These are phyloP conservation scores for Helarctos malayanus DNA, from an alignment of 2,797 vertebrate genomes.

Conservation along the genomic window DNA sequence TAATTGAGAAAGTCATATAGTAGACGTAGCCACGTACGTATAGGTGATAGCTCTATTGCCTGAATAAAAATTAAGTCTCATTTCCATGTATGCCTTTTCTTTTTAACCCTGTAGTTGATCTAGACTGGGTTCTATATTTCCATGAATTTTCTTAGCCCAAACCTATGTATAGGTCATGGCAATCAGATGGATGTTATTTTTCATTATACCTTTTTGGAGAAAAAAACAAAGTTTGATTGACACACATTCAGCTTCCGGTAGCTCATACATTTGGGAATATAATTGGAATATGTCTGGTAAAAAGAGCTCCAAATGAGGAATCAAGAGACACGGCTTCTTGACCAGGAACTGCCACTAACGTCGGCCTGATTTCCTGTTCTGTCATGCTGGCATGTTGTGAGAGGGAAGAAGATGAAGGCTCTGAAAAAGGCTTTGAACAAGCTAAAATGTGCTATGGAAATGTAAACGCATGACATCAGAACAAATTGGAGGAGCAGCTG, in stretches of 20 bases:
- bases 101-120: neutral
- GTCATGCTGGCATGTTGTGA: neutral
- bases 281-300: constrained; percentile 26
- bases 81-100: neutral
- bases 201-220: neutral
- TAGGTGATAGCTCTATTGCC: neutral
- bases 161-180: too few species aligned
- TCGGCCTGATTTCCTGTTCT: constrained; percentile 26
- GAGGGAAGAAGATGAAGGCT: neutral
- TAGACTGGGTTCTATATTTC: neutral
- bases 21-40: neutral
- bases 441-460: neutral
- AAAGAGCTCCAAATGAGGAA: constrained; percentile 45
- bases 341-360: neutral
- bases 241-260: neutral
- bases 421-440: constrained; percentile 43
- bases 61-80: neutral
- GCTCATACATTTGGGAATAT: neutral
- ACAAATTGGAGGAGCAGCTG: constrained; percentile 59
- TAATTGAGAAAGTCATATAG: neutral
- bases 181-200: neutral
- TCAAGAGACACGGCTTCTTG: constrained; percentile 16
- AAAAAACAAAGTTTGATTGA: neutral
- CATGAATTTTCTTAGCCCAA: neutral
- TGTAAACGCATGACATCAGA: neutral